These are phyloP conservation scores for Pelusios castaneus DNA, from an alignment of 2,113 vertebrate genomes.

Conservation along the genomic window DNA sequence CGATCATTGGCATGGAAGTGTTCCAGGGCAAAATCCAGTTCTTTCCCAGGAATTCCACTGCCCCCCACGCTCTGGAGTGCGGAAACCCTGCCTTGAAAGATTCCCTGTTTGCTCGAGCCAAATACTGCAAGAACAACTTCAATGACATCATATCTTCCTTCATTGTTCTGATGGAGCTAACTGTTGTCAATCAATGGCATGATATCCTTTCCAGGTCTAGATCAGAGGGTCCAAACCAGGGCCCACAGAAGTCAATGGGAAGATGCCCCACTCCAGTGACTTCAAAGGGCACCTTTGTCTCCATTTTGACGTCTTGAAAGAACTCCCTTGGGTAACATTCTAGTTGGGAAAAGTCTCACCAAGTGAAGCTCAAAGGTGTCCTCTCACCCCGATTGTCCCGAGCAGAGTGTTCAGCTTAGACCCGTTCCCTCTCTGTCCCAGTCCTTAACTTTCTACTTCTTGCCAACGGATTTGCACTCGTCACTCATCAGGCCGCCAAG, in stretches of 20 bases:
- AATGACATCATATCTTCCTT: conserved; percentile 86
- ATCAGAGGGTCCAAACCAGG: not conserved
- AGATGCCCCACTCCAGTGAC: not conserved
- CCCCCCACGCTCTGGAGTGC: conserved; percentile 76
- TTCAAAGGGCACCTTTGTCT: not conserved
- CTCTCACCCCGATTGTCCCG: too few species aligned
- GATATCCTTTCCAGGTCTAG: conserved; percentile 85
- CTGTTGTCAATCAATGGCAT: conserved; percentile 96
- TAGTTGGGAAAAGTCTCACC: accelerated
- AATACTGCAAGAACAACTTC: conserved; percentile 97
- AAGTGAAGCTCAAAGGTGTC: not conserved
- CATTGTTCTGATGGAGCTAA: conserved; percentile 90
- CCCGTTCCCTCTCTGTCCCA: not conserved
- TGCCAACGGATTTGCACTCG: conserved; percentile 83
- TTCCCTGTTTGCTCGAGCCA: conserved; percentile 81
- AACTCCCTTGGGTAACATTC: too few species aligned
- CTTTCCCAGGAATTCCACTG: conserved; percentile 49
- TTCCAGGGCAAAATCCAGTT: conserved; percentile 87
- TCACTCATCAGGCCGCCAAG: conserved; percentile 83
- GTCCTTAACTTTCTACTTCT: conserved; percentile 87
- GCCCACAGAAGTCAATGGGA: not conserved
- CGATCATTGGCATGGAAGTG: conserved; percentile 92
- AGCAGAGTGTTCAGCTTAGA: not conserved
- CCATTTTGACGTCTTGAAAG: not conserved
- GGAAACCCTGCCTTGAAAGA: conserved; percentile 84